Evolutionary conservation across 2,888 invertebrate genomes (phyloP), one percentile per base, ranked within the genome.

Genomic region (Leptinotarsa peninsularis): DNA sequence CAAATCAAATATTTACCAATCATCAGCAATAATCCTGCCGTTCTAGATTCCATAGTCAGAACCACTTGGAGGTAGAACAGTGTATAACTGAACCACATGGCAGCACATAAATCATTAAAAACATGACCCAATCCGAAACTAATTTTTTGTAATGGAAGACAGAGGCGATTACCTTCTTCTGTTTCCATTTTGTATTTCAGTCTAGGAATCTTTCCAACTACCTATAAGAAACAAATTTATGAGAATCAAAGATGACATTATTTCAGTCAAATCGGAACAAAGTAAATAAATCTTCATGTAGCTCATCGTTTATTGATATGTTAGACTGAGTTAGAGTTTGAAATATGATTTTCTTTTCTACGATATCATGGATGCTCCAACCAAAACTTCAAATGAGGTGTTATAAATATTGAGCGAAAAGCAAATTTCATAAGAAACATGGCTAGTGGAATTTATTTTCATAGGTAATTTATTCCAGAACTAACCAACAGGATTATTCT

Each of bases 11-110:
- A 58, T 79, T 81, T 88, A 90, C 92, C 92, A 82, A 96, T 91
- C 77, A 97, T 90, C 88, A 97, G 91, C 71, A 95, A 89, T 67
- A 91, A 88, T 43, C 92, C 92, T 43, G 92, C 91, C 78, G 91
- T 91, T 49, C 89, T 88, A 49, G 91, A 89, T 81, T 89, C 90
- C 83, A 92, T 90, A 83, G 90, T 90, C 66, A 92, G 86, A 52
- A 92, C 91, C 82, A 92, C 89, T 86, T 92, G 91, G 80, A 96
- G 93, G 88, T 93, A 98, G 71, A 98, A 93, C 82, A 98, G 90
- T 67, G 96, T 91, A 88, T 98, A 98, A 1, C 95, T 95, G 88
- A 98, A 98, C 97, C 98, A 98, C 91, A 98, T 94, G 76, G 96
- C 95, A 21, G 97, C 96, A 88, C 96, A 96, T 60, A 98, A 91